Evolutionary conservation across 2,888 invertebrate genomes (phyloP), one percentile per base, ranked within the genome.

Genomic region (Ariolimax columbianus): DNA sequence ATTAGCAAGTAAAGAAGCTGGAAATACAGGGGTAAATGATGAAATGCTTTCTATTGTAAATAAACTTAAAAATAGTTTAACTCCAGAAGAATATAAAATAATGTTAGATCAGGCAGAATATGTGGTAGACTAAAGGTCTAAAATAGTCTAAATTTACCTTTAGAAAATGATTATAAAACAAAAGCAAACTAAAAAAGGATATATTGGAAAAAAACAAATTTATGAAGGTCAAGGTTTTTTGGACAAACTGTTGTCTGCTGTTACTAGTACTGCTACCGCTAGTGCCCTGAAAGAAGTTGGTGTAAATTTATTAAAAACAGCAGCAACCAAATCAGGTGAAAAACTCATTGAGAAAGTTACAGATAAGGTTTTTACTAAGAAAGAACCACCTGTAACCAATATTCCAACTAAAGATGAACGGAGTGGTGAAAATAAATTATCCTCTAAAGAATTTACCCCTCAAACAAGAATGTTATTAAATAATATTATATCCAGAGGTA

Each of bases 1-100:
- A 75, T 75, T 75, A 75, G 0, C 43, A 75, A 75, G 73, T 75
- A 75, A 75, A 75, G 30, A 75, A 30, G 30, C 73, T n/a, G 47
- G 47, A 47, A 75, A 47, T 75, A 75, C 43, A 47, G 47, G 30
- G 0, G 73, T 75, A 47, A 75, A 47, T 47, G 73, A 47, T 75
- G 73, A 75, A 47, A 75, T 75, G 73, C 2, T 43, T 43, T 47
- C n/a, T 75, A 75, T 47, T 47, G 73, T 19, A 75, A 47, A 75
- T 75, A 30, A 75, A 75, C 73, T 75, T 75, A 30, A 30, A n/a
- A 30, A 43, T 30, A 43, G 43, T 3, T n/a, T n/a, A 75, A n/a
- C 43, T n/a, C n/a, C n/a, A 30, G 30, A 47, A 30, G 47, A 75
- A 30, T 75, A 43, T 75, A 6, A 75, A 26, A 75, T 30, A 75